phyloP scores from a whole-genome alignment of 2,888 invertebrate genomes.

The Adelphocoris suturalis region DNA sequence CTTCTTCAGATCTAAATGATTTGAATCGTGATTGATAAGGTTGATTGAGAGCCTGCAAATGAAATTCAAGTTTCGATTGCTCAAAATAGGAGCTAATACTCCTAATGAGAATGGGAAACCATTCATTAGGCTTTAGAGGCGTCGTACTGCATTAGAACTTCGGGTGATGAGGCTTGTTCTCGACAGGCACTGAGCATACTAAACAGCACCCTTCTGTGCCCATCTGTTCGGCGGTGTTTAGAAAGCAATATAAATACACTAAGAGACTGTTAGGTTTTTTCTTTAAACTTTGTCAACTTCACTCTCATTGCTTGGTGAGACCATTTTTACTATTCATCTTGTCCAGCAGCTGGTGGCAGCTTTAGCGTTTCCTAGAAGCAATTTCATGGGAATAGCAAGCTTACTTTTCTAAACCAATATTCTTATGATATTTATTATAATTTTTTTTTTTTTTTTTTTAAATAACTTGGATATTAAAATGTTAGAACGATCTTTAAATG shows the following conservation, averaged over 20 bases:
- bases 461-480: no score
- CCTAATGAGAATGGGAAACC: slow-evolving; percentile 22
- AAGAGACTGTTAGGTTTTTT: not conserved
- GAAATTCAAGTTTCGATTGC: not conserved
- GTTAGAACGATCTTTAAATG: no score
- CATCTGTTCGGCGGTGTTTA: slow-evolving; percentile 23
- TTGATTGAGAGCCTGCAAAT: not conserved
- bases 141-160: slow-evolving; percentile 5
- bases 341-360: no score
- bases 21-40: no score
- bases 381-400: no score
- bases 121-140: slow-evolving; percentile 13
- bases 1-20: no score
- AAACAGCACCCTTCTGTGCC: not conserved
- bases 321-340: no score
- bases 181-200: slow-evolving; percentile 13
- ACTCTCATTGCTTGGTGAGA: no score
- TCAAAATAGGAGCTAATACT: not conserved
- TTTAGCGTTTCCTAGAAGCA: no score
- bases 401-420: no score
- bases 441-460: no score
- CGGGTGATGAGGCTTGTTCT: slow-evolving; percentile 11
- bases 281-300: not conserved
- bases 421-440: no score
- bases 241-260: not conserved